Conservation (phyloP, 2,797 vertebrate species). For the Poecilia gillii region DNA sequence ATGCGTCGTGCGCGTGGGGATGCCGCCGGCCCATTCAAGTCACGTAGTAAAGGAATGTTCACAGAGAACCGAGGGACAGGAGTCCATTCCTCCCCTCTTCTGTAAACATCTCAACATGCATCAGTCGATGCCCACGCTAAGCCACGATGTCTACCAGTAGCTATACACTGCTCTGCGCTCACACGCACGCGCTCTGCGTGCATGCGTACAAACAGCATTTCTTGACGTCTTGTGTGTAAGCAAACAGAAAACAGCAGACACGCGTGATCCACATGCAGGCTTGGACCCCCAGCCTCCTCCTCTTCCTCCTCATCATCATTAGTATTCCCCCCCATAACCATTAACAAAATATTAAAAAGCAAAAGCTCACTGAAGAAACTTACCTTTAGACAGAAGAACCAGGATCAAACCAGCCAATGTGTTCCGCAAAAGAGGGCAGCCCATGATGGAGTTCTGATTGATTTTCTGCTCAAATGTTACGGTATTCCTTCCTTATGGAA, state of each 20-base stretch:
- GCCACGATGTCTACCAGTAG: conserved; percentile 57
- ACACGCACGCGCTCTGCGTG: conserved; percentile 21
- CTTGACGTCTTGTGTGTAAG: conserved; percentile 16
- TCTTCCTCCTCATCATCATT: conserved; percentile 63
- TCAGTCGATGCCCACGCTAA: conserved; percentile 53
- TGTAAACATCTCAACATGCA: conserved; percentile 71
- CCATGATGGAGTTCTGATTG: conserved; percentile 79
- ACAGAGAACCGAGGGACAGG: conserved; percentile 19
- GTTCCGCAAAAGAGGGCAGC: conserved; percentile 78
- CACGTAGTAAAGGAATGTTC: conserved; percentile 72
- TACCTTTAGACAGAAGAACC: conserved; percentile 80
- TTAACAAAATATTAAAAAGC: conserved; percentile 55
- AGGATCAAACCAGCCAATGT: conserved; percentile 74
- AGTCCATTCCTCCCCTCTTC: not conserved
- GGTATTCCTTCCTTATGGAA: conserved; percentile 67
- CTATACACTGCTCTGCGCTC: conserved; percentile 58
- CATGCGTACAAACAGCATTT: conserved; percentile 16
- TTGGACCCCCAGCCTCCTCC: conserved; percentile 37
- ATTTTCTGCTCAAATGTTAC: conserved; percentile 51
- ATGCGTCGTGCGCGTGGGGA: conserved; percentile 63
- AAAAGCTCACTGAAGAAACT: conserved; percentile 68
- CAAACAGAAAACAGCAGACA: conserved; percentile 59
- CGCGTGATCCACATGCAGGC: conserved; percentile 76
- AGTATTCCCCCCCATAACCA: conserved; percentile 78
- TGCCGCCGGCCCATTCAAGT: conserved; percentile 63